Percentiles rank a stretch among this genome's conserved stretches.
Conservation (phyloP, 2,797 vertebrate species). For the Meriones psammophilus region DNA sequence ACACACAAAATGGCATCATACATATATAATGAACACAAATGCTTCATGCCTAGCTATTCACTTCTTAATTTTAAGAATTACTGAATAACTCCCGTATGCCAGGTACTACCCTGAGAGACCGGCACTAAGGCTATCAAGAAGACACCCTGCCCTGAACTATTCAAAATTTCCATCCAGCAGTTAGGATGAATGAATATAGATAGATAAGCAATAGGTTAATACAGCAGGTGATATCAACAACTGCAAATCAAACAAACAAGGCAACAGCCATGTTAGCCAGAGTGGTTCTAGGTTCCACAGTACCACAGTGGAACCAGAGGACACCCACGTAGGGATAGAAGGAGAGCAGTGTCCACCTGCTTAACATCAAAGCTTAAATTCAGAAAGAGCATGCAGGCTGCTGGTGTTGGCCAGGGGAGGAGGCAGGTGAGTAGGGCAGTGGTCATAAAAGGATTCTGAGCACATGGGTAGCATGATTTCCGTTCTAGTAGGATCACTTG, state of each 20-base stretch:
- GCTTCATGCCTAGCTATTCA: not conserved
- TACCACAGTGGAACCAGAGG: accelerated
- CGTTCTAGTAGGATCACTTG: not conserved
- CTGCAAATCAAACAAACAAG: not conserved
- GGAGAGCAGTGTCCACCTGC: accelerated
- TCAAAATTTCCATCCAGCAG: not conserved
- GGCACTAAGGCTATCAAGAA: not conserved
- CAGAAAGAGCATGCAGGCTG: not conserved
- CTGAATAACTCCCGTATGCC: not conserved
- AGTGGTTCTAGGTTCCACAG: not conserved
- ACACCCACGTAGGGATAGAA: accelerated
- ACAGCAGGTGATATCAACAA: not conserved
- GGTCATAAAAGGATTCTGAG: not conserved
- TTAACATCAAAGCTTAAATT: not conserved
- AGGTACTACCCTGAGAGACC: not conserved
- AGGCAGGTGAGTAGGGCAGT: not conserved
- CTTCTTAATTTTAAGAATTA: not conserved
- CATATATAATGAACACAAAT: not conserved
- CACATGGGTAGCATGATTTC: not conserved
- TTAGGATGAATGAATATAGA: not conserved
- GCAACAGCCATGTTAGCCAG: not conserved
- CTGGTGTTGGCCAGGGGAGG: not conserved
- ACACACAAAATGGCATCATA: not conserved
- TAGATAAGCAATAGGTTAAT: not conserved
- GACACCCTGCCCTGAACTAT: not conserved